These are phyloP conservation scores for Hypanus sabinus DNA, from an alignment of 2,113 vertebrate species.

Conservation along the genomic window DNA sequence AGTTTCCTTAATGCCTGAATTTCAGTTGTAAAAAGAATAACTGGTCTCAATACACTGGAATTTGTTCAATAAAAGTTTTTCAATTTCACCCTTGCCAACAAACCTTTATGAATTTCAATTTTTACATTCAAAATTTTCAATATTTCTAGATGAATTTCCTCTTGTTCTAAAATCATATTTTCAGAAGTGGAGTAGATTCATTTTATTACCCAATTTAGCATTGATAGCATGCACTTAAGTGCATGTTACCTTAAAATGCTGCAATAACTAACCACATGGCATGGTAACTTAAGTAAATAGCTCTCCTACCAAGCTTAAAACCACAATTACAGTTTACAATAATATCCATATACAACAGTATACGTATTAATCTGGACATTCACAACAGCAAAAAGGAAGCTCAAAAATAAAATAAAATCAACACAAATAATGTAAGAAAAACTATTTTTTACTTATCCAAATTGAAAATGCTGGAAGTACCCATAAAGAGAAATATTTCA, in stretches of 20 bases:
- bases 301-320: too few species aligned
- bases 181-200: neutral
- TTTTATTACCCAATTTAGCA: neutral
- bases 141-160: neutral
- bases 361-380: too few species aligned
- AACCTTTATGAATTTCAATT: neutral
- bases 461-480: too few species aligned
- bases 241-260: too few species aligned
- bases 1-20: too few species aligned
- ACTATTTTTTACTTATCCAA: too few species aligned
- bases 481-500: too few species aligned
- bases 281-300: too few species aligned
- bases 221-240: neutral
- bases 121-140: neutral
- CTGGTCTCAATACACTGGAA: neutral
- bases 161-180: neutral
- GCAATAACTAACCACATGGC: too few species aligned
- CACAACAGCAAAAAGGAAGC: neutral
- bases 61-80: neutral
- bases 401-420: neutral
- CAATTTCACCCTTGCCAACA: neutral
- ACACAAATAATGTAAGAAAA: neutral
- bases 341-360: too few species aligned
- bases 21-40: neutral
- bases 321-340: too few species aligned